phyloP scores from a whole-genome alignment of 2,888 invertebrate species.

The Elgonia sp. region DNA sequence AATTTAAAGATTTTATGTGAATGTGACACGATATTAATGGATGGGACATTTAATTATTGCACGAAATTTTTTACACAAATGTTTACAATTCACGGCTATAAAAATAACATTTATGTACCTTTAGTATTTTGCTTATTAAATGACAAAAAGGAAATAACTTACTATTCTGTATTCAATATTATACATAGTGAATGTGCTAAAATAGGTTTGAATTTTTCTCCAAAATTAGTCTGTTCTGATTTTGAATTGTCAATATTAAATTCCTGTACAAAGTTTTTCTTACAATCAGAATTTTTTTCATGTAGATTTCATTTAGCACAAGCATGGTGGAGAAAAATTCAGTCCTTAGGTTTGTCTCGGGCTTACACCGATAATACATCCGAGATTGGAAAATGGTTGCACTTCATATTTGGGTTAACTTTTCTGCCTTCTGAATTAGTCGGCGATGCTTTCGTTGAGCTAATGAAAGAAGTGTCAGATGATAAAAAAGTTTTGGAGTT shows the following conservation, averaged over 20 bases:
- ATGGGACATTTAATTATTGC: slow-evolving; percentile 8
- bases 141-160: neutral
- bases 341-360: neutral
- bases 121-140: neutral
- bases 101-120: neutral
- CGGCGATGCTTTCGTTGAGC: neutral
- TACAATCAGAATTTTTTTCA: slow-evolving; percentile 2
- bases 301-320: neutral
- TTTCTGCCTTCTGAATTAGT: neutral
- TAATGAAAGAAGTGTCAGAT: neutral
- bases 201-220: too few relatives aligned
- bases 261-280: neutral
- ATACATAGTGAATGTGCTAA: neutral
- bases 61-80: slow-evolving; percentile 1
- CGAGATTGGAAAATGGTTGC: neutral
- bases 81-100: neutral
- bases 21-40: neutral
- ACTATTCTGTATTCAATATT: neutral
- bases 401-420: slow-evolving; percentile 1
- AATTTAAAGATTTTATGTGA: neutral
- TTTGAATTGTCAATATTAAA: neutral
- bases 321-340: slow-evolving; percentile 7
- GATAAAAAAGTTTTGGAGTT: neutral
- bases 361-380: neutral
- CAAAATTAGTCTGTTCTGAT: neutral